Percentiles rank a stretch among this genome's conserved stretches.
Conservation (phyloP, 2,113 vertebrate species). For the Channa maculata region DNA sequence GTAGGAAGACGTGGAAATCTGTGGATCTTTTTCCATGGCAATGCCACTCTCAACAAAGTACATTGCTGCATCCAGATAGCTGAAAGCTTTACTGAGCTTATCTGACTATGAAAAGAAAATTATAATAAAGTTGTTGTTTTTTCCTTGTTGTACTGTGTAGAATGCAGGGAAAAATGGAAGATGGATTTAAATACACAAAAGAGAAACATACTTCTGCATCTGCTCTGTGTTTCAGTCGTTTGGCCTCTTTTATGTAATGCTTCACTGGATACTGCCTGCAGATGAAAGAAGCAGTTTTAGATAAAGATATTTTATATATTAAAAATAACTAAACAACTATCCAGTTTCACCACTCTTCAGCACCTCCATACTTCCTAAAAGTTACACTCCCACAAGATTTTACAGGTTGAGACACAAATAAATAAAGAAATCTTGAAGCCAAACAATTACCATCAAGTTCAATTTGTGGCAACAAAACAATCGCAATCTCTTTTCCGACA, state of each 20-base stretch:
- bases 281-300: neutral
- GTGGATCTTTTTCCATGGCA: conserved; percentile 87
- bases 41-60: conserved; percentile 91
- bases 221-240: conserved; percentile 95
- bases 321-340: too few relatives aligned
- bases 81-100: conserved; percentile 90
- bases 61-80: conserved; percentile 92
- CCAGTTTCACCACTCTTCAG: too few relatives aligned
- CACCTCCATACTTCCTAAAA: too few relatives aligned
- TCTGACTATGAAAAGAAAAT: conserved; percentile 78
- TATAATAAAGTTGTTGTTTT: neutral
- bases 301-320: too few relatives aligned
- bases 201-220: conserved; percentile 87
- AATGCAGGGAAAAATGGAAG: neutral
- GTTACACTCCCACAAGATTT: too few relatives aligned
- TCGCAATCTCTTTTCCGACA: too few relatives aligned
- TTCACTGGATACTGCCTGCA: conserved; percentile 86
- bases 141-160: neutral
- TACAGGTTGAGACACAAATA: too few relatives aligned
- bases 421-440: too few relatives aligned
- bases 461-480: too few relatives aligned
- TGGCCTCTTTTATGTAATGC: conserved; percentile 93
- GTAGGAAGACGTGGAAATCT: conserved; percentile 88
- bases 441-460: too few relatives aligned
- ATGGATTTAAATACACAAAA: neutral